Evolutionary conservation across 2,797 vertebrate genomes (phyloP).

Genomic region (Pantherophis vulpinus): DNA sequence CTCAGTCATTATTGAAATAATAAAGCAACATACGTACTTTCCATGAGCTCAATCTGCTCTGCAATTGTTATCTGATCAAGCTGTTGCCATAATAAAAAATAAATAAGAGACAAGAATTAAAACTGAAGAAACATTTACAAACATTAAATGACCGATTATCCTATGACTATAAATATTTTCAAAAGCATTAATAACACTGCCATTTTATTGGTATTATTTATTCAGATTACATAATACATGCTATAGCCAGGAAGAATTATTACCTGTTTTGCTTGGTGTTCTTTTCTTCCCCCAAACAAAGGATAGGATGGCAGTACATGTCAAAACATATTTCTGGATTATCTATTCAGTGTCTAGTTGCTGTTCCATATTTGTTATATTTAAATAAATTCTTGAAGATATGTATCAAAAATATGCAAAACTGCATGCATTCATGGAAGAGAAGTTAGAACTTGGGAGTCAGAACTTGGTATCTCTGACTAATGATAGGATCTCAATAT

Average conservation of each 20-base stretch:
- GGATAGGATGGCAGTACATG: neutral
- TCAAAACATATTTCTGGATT: neutral
- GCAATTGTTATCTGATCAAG: slow-evolving; percentile 82
- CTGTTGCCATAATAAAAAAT: slow-evolving; percentile 55
- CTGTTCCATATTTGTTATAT: neutral
- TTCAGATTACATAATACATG: neutral
- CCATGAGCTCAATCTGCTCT: slow-evolving; percentile 80
- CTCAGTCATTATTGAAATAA: neutral
- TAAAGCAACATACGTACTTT: slow-evolving; percentile 66
- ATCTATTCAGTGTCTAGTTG: neutral
- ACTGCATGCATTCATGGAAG: neutral
- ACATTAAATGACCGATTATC: neutral
- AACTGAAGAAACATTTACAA: neutral
- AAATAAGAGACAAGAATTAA: neutral
- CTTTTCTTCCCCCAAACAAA: neutral
- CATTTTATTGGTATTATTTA: neutral
- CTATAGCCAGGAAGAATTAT: neutral
- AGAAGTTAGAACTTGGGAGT: neutral
- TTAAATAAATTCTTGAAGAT: neutral
- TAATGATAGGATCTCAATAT: too few species aligned
- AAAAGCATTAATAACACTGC: neutral
- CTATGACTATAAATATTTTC: neutral
- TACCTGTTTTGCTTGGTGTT: neutral
- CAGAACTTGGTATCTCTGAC: neutral
- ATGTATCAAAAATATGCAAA: neutral